Evolutionary conservation across 2,797 vertebrate genomes (phyloP), one percentile per base, ranked within the genome.

Genomic region (Protonibea diacanthus): DNA sequence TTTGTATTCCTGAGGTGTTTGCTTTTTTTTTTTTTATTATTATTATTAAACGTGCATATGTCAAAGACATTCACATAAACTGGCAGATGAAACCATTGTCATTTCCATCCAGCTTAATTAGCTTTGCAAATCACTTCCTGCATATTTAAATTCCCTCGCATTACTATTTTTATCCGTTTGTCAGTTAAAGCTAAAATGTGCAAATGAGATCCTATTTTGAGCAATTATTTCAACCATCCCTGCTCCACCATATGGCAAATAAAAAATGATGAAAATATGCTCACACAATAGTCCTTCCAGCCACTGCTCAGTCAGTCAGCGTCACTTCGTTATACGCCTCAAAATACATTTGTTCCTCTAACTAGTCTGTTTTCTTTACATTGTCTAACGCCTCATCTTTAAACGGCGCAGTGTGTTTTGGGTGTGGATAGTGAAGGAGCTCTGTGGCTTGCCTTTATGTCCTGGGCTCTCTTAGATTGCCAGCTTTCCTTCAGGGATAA

Each of bases 401-500:
- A 86, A 76, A 89, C 64, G 77, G 44, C 17, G 57, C 59, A 63
- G 48, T 74, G 61, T 71, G 73, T 84, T 85, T 71, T 59, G 60
- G 79, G 72, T 74, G 87, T 70, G 73, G 84, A 82, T 44, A 17
- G 77, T 69, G 79, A 66, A 72, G 79, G 79, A 84, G 80, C 69
- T 58, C 76, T 76, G 68, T 33, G 70, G 78, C 78, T 40, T 40
- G 81, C 82, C 82, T 92, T 87, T 80, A 86, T 89, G 87, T 90
- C 82, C 87, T 51, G 53, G 61, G 51, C 80, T 87, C 83, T 75
- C 61, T 88, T 66, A 84, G 88, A 92, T 89, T 93, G 90, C 86
- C 82, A 58, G 86, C 68, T 61, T 88, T 90, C 92, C 92, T 92
- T 89, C 58, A 49, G 89, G 92, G 90, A 93, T 93, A 90, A 94